Base-by-base conservation (phyloP, 2,113 vertebrate genomes). In the Xenopus laevis region DNA sequence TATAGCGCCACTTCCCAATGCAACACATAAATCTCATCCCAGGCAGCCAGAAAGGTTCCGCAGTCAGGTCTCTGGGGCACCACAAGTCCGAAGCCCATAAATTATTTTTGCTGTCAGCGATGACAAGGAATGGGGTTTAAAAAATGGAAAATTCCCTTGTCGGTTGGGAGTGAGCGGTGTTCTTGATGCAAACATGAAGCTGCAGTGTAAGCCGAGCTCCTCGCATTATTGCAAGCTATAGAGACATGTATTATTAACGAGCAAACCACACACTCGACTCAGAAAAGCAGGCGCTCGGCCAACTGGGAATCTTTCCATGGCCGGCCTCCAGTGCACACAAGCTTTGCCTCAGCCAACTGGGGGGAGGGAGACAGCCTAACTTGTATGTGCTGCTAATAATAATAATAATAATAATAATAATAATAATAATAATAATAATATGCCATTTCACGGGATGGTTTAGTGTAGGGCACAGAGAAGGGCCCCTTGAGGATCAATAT, bases 91-190 rank as follows among this genome's bases (percentile, higher is more conserved):
- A 62, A 85, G 79, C 86, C 89, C 84, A 91, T 95, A 79, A 94
- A 95, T 94, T 95, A 95, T 95, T 94, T 90, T 95, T 4, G 87
- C 83, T 77, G 73, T 79, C 79, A 81, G 79, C 88, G 85, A 93
- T 93, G 92, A 94, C 92, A 91, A 93, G 91, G 87, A 94, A 92
- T 86, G 81, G 80, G 85, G 94, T 95, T 96, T 93, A 91, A 89
- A 85, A 88, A 91, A 93, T 82, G 87, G 89, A 88, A 93, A 89
- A 90, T 84, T 86, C 87, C 86, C 82, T 72, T 83, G 86, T 92
- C 86, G 76, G 87, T 91, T 86, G 78, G 82, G 83, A 91, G 85
- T 88, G 91, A 93, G 92, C 83, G 82, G 84, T 81, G 82, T 83
- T 90, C 82, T 82, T 82, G 81, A 87, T 83, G 83, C 74, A 82